Evolutionary conservation across 2,113 vertebrate species (phyloP).

Genomic region (Eulemur macaco): DNA sequence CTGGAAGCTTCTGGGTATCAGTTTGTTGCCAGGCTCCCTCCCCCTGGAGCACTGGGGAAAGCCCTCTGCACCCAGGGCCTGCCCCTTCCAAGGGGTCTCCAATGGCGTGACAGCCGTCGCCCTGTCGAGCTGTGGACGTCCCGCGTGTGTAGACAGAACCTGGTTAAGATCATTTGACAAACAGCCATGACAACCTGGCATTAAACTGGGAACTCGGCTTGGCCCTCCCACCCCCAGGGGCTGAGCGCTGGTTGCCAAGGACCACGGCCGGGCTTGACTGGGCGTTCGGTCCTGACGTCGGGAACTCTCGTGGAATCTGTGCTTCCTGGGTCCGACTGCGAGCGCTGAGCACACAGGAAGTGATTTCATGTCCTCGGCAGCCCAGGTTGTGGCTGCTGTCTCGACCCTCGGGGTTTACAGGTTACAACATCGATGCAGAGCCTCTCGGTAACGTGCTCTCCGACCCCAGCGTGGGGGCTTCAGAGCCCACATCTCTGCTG

Average conservation of each 20-base stretch:
- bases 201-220: neutral
- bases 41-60: too few species aligned
- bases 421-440: accelerated
- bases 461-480: accelerated
- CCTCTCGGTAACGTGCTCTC: neutral
- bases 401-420: accelerated
- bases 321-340: too few species aligned
- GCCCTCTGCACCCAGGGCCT: accelerated
- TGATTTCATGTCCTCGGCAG: accelerated
- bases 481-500: accelerated
- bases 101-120: accelerated
- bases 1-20: neutral
- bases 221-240: neutral
- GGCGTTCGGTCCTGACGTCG: accelerated
- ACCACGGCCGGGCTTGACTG: accelerated
- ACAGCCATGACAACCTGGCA: neutral
- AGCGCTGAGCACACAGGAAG: accelerated
- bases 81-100: accelerated
- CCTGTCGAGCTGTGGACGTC: accelerated
- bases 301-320: accelerated
- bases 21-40: accelerated
- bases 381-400: too few species aligned
- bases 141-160: too few species aligned
- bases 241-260: accelerated
- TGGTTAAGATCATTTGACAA: too few species aligned